phyloP scores from a whole-genome alignment of 2,797 vertebrate species.

The Myripristis murdjan region DNA sequence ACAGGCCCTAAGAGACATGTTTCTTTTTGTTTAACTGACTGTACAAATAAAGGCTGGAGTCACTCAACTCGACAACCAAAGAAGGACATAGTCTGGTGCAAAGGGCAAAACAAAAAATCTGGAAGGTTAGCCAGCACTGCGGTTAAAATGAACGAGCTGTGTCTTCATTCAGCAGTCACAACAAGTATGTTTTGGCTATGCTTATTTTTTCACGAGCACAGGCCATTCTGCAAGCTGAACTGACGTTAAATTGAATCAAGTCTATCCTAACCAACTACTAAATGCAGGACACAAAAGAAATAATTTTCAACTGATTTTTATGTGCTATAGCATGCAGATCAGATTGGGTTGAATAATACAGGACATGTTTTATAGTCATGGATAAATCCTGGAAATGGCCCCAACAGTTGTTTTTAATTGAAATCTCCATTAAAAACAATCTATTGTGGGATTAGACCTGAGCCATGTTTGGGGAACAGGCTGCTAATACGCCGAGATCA shows the following conservation, averaged over 20 bases:
- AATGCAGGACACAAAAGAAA: too few species aligned
- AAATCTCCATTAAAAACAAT: background rate
- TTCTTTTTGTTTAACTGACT: background rate
- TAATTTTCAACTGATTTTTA: background rate
- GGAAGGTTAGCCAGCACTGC: too few species aligned
- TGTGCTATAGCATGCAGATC: background rate
- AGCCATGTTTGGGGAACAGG: slow-evolving; percentile 13
- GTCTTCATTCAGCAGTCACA: too few species aligned
- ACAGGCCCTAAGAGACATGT: too few species aligned
- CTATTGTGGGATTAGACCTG: background rate
- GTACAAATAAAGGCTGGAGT: background rate
- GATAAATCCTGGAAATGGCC: background rate
- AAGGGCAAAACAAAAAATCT: too few species aligned
- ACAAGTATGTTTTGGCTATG: too few species aligned
- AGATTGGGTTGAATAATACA: background rate
- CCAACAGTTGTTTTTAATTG: slow-evolving; percentile 7
- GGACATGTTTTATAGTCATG: background rate
- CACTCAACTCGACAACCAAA: background rate
- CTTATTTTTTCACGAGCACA: background rate
- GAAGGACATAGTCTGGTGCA: background rate
- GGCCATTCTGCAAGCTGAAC: background rate
- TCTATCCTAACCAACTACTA: background rate
- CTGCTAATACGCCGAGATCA: slow-evolving; percentile 19
- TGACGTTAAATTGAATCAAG: background rate
- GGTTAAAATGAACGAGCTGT: too few species aligned